Percentiles rank a stretch among this genome's conserved stretches.
Evolutionary conservation across 2,113 vertebrate species (phyloP).

Genomic region (Microcebus griseorufus): DNA sequence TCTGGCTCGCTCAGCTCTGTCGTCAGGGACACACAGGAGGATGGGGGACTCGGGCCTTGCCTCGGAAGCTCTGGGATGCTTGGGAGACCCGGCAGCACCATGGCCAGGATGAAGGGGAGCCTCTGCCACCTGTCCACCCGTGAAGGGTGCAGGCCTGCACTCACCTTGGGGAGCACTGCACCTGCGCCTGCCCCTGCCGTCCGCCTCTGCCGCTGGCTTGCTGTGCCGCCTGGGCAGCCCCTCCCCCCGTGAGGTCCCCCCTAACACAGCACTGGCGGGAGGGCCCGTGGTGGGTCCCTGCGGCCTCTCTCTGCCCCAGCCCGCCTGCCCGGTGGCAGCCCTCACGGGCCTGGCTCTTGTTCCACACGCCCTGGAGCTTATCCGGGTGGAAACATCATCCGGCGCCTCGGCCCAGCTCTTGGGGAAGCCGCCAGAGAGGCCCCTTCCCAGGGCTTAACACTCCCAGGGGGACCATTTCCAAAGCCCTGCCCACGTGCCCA

Average conservation of each 20-base stretch:
- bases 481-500: background rate
- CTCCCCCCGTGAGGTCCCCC: fast-evolving
- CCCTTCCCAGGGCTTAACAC: background rate
- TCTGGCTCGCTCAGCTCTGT: background rate
- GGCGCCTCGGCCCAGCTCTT: background rate
- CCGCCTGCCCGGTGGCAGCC: fast-evolving
- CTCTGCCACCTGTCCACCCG: background rate
- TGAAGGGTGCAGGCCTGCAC: background rate
- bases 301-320: fast-evolving
- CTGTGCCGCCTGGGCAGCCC: background rate
- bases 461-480: background rate
- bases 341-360: background rate
- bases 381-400: background rate
- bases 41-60: background rate
- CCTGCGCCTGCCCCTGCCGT: fast-evolving
- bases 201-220: background rate
- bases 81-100: fast-evolving
- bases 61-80: background rate
- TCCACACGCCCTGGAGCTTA: background rate
- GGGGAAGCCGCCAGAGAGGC: background rate
- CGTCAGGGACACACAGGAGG: background rate
- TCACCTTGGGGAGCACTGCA: background rate
- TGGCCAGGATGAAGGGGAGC: background rate
- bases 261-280: background rate
- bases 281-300: fast-evolving